Conservation (phyloP, 2,113 vertebrate genomes). For the Nycticryphes semicollaris region DNA sequence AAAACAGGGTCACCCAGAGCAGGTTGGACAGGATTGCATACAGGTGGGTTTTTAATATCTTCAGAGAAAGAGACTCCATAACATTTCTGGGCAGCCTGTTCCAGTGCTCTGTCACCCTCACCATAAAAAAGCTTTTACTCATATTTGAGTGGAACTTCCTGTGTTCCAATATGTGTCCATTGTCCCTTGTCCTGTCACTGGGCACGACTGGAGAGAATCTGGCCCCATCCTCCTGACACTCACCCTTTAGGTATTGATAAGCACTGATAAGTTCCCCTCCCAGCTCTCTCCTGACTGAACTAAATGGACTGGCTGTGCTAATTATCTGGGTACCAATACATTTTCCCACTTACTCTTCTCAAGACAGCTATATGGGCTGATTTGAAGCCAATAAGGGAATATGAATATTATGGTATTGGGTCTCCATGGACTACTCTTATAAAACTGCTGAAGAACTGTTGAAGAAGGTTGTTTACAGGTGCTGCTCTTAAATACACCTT, state of each 20-base stretch:
- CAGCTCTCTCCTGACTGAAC: background rate
- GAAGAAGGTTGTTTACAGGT: background rate
- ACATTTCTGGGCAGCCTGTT: background rate
- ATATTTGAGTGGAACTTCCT: background rate
- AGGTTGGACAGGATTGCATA: background rate
- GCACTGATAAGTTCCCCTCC: background rate
- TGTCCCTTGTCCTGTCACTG: background rate
- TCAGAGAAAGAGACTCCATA: background rate
- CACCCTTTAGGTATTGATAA: background rate
- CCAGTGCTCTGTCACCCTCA: background rate
- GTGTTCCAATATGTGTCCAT: background rate
- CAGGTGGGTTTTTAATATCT: background rate
- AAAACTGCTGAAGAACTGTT: background rate
- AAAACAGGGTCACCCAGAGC: background rate
- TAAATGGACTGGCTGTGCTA: background rate
- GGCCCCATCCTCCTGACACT: background rate
- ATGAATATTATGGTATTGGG: background rate
- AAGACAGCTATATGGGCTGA: background rate
- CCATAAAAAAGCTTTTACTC: background rate
- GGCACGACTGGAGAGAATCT: too few relatives aligned
- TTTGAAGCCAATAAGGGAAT: background rate
- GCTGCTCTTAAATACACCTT: background rate
- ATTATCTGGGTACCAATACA: background rate
- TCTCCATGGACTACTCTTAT: rapidly evolving
- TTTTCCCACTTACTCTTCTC: background rate